Evolutionary conservation across 2,113 vertebrate species (phyloP), one percentile per base, ranked within the genome.

Genomic region (Carollia perspicillata): DNA sequence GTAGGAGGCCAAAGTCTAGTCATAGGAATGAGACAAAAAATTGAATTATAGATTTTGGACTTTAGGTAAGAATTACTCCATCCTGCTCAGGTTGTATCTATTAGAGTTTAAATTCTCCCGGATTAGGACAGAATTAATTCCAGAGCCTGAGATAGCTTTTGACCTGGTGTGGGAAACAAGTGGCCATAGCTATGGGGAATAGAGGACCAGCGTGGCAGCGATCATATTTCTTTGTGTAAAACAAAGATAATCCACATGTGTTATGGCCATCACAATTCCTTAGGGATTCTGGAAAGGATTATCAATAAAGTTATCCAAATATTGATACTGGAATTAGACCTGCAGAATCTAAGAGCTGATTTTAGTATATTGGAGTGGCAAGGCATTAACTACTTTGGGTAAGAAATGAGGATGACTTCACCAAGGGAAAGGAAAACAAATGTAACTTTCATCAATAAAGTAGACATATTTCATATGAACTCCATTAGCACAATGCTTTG

Each of bases 381-480:
- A 90, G 89, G 63, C 0, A 0, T 63, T 55, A 95, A 88, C 66
- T 10, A 0, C 47, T 44, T 65, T 60, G 0, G 85, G 51, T 97
- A 93, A 97, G 74, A 58, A 97, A 97, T 87, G 92, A 69, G 37
- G 85, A 93, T 95, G 63, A 95, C 94, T 97, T 97, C 95, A 96
- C 92, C n/a, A 68, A 92, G 72, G 42, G 58, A 97, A 97, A 74
- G 80, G 90, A 97, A 97, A 90, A 42, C 58, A 94, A 97, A 90
- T 83, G 63, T 28, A 93, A 94, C 87, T 63, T 95, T 93, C 95
- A 97, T 97, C 96, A 97, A 97, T 95, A 97, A 95, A 74, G 37
- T 1, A n/a, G 95, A 94, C 81, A 40, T 95, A 98, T 91, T 97
- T 96, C 84, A 87, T 44, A 37, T 30, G 42, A 97, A 72, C 14